Conservation (phyloP, 2,113 vertebrate genomes). For the Tragelaphus buxtoni region DNA sequence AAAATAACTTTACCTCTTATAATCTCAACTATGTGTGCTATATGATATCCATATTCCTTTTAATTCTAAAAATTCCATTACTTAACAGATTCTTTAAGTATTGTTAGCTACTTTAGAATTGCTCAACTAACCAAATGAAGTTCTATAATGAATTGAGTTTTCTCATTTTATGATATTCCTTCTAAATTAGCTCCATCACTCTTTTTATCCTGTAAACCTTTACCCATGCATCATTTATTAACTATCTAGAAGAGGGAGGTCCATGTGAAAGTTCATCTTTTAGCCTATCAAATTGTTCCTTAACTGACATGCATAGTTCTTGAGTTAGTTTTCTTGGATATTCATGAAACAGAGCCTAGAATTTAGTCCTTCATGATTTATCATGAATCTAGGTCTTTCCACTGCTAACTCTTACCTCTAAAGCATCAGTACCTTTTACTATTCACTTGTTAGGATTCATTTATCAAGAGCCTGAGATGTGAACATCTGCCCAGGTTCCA, state of each 20-base stretch:
- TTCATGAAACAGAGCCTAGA: neutral
- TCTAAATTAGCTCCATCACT: neutral
- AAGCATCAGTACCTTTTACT: neutral
- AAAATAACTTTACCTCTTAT: neutral
- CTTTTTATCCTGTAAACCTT: neutral
- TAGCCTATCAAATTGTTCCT: neutral
- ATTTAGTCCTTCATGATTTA: neutral
- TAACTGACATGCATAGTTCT: neutral
- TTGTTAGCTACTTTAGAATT: neutral
- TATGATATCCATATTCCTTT: neutral
- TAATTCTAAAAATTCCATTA: neutral
- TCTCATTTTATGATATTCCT: neutral
- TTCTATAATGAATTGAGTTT: neutral
- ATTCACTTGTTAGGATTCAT: neutral
- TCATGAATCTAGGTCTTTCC: neutral
- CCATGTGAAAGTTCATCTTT: neutral
- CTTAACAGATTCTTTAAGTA: neutral
- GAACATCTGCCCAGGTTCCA: slow-evolving; percentile 61
- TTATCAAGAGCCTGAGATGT: slow-evolving; percentile 32
- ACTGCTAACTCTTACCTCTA: neutral
- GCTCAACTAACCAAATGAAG: neutral
- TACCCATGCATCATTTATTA: neutral
- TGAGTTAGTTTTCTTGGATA: neutral
- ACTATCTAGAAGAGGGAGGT: neutral
- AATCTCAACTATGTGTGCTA: neutral